Evolutionary conservation across 2,797 vertebrate species (phyloP).

Genomic region (Smutsia temminckii): DNA sequence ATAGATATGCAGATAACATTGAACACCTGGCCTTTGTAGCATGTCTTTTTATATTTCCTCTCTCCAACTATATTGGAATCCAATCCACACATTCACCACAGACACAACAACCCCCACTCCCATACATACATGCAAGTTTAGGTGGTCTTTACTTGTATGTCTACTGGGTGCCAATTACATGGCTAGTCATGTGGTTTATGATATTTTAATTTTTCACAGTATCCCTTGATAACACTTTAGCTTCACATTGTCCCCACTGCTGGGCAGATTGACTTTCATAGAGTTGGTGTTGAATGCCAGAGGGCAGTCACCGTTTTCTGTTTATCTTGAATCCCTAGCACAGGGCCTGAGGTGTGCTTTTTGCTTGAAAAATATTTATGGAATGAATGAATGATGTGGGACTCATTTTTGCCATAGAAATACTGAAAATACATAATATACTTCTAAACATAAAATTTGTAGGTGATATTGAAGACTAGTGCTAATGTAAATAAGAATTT

Average conservation of each 20-base stretch:
- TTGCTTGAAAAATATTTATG: background rate
- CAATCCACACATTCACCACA: background rate
- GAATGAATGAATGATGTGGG: background rate
- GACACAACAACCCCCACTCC: background rate
- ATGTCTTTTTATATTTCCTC: background rate
- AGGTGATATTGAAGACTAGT: background rate
- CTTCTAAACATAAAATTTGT: background rate
- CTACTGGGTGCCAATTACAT: background rate
- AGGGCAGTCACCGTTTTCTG: background rate
- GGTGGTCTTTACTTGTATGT: background rate
- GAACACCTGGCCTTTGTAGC: background rate
- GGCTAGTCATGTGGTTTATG: background rate
- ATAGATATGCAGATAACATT: background rate
- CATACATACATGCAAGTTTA: background rate
- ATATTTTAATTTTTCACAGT: background rate
- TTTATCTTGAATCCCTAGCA: background rate
- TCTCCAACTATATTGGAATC: background rate
- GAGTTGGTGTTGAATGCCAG: background rate
- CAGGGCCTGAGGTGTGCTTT: background rate
- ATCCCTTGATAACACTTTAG: background rate
- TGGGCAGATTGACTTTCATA: background rate
- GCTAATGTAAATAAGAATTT: conserved; percentile 15
- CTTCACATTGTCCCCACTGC: background rate
- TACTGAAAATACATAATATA: background rate
- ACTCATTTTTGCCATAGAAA: background rate